Evolutionary conservation across 2,888 invertebrate genomes (phyloP), one percentile per base, ranked within the genome.

Genomic region (Periphyllus acericola): DNA sequence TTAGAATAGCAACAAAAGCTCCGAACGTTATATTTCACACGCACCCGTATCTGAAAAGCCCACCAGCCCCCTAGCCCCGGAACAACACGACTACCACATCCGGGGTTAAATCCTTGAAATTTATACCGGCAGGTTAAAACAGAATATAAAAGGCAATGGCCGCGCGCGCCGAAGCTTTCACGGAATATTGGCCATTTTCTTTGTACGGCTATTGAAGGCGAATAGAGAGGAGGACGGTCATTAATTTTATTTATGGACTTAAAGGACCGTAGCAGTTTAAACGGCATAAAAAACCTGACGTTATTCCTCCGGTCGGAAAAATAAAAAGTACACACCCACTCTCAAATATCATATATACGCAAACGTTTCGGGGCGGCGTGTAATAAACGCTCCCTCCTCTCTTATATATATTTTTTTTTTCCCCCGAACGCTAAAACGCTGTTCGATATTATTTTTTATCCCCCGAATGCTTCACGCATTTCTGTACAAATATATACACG

Each of bases 181-280:
- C 86, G 80, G 86, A 81, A 87, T 87, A 87, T 87, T 87, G 86
- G 80, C 86, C 86, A 81, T 87, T 87, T 81, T 87, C 79, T 87
- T 87, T 87, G 71, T 86, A 55, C 55, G 85, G 60, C 75, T 76
- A 76, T 84, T 32, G 74, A n/a, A 84, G 75, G 75, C 66, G 75
- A 66, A 75, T 21, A 17, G 71, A 36, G 83, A 9, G 66, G 83
- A 76, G 85, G 78, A 52, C 66, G 85, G 79, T 86, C 85, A 86
- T 86, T 86, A 86, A 86, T 86, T 87, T 87, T 87, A 80, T 87
- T 87, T 87, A 87, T 87, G 86, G 86, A 86, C 79, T 86, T 29
- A 6, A 36, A 79, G 78, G 46, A 52, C 60, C 36, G 79, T n/a
- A 68, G 83, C 83, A 32, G 84, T 84, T 84, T 76, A 84, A 84